Evolutionary conservation across 2,797 vertebrate genomes (phyloP).

Genomic region (Craterocephalus amniculus): DNA sequence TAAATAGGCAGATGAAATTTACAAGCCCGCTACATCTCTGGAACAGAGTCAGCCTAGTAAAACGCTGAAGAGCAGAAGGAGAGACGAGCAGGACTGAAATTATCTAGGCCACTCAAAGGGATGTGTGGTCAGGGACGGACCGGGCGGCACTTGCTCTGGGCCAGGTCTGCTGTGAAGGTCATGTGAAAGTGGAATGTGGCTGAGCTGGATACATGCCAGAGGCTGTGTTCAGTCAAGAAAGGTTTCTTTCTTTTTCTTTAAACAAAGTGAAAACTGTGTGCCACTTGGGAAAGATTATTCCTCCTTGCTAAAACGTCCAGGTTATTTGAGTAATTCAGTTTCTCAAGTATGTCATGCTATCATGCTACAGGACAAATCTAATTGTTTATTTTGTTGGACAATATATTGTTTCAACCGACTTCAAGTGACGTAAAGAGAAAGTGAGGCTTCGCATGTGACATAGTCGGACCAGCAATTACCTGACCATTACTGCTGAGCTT

Average conservation of each 20-base stretch:
- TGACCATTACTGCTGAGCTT: slow-evolving; percentile 56
- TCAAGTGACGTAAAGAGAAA: slow-evolving; percentile 24
- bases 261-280: slow-evolving; percentile 59
- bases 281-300: slow-evolving; percentile 57
- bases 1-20: slow-evolving; percentile 58
- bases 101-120: slow-evolving; percentile 60
- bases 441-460: slow-evolving; percentile 13
- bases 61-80: slow-evolving; percentile 31
- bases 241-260: slow-evolving; percentile 51
- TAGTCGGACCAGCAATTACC: slow-evolving; percentile 63
- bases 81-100: slow-evolving; percentile 52
- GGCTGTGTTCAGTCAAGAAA: slow-evolving; percentile 49
- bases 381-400: background rate
- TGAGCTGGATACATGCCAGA: slow-evolving; percentile 56
- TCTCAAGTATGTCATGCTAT: slow-evolving; percentile 35
- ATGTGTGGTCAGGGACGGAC: slow-evolving; percentile 56
- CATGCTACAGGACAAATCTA: slow-evolving; percentile 18
- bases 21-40: slow-evolving; percentile 55
- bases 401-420: slow-evolving; percentile 17
- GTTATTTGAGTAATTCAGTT: slow-evolving; percentile 60
- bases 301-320: slow-evolving; percentile 25
- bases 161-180: slow-evolving; percentile 67
- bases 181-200: slow-evolving; percentile 74
- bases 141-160: slow-evolving; percentile 46
- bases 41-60: slow-evolving; percentile 64